phyloP scores from a whole-genome alignment of 2,888 invertebrate species.

The Mimas tiliae region DNA sequence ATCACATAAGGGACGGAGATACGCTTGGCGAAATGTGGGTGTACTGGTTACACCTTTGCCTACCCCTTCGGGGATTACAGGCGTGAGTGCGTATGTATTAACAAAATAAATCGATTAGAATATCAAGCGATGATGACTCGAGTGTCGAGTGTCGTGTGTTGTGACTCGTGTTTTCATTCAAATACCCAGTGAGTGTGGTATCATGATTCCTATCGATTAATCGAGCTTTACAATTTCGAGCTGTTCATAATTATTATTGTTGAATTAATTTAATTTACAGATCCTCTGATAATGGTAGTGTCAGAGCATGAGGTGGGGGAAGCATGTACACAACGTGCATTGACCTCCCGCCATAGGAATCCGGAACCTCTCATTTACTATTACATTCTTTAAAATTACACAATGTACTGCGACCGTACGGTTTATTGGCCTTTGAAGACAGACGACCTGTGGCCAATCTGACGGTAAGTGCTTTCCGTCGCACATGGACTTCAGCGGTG shows the following conservation, averaged over 20 bases:
- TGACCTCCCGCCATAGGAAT: not conserved
- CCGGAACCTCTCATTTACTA: not conserved
- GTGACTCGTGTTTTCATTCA: not conserved
- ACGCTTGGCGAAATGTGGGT: too few species aligned
- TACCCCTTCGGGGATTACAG: too few species aligned
- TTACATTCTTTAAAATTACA: not conserved
- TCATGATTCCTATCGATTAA: not conserved
- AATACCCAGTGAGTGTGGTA: not conserved
- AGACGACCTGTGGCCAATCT: too few species aligned
- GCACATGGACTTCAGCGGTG: too few species aligned
- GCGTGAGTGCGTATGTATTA: too few species aligned
- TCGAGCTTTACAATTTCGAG: not conserved
- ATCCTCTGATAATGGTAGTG: not conserved
- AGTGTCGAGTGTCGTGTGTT: not conserved
- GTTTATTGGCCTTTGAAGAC: too few species aligned
- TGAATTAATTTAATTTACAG: not conserved
- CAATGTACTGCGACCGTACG: not conserved
- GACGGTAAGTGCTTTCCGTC: too few species aligned
- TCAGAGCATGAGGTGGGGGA: too few species aligned
- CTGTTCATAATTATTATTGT: not conserved
- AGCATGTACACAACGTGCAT: not conserved
- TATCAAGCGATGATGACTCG: too few species aligned
- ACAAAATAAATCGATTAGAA: too few species aligned
- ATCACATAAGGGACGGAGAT: too few species aligned
- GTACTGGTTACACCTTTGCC: too few species aligned